These are phyloP conservation scores for Brachionus koreanus DNA, from an alignment of 1,140 invertebrate species.

Conservation along the genomic window DNA sequence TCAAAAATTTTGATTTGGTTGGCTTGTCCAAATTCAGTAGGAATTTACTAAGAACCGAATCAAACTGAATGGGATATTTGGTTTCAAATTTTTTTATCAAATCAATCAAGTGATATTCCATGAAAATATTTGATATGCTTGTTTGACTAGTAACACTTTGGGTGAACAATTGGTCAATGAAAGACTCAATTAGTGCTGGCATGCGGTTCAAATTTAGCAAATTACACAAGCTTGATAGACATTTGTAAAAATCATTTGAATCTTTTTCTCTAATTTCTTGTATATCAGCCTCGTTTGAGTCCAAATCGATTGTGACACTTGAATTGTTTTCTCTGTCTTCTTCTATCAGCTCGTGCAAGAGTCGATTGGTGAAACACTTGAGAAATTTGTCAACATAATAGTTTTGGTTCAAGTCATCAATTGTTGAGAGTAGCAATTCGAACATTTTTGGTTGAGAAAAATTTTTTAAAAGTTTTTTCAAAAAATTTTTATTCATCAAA, in stretches of 20 bases:
- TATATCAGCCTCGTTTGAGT: constrained; percentile 14
- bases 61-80: background rate
- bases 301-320: background rate
- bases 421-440: background rate
- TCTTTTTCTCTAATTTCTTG: background rate
- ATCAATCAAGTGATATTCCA: constrained; percentile 15
- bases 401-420: background rate
- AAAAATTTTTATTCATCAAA: constrained; percentile 26
- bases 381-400: constrained; percentile 20
- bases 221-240: background rate
- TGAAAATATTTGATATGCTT: background rate
- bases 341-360: background rate
- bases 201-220: constrained; percentile 12
- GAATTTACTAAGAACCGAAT: constrained; percentile 14
- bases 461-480: constrained; percentile 31
- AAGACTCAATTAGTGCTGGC: constrained; percentile 1
- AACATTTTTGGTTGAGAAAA: constrained; percentile 7
- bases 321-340: background rate
- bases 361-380: background rate
- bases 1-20: constrained; percentile 15
- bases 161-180: background rate
- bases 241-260: background rate
- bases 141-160: background rate
- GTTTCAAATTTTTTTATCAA: constrained; percentile 12
- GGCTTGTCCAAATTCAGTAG: background rate